Conservation (phyloP, 2,797 vertebrate genomes). For the Microchirus variegatus region DNA sequence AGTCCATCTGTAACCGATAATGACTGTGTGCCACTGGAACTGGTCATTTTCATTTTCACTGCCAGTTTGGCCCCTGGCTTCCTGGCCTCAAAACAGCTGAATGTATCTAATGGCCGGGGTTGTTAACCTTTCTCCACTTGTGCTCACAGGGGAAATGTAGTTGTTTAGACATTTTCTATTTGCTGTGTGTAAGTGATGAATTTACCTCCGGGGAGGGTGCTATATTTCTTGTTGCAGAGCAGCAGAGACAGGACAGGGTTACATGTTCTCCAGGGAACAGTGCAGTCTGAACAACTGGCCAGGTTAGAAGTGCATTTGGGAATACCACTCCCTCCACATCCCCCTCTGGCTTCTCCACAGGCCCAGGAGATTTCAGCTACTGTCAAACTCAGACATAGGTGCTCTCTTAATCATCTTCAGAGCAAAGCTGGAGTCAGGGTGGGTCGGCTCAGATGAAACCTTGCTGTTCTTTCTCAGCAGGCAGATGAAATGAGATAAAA, state of each 20-base stretch:
- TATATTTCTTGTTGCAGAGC: constrained; percentile 66
- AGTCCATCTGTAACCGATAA: constrained; percentile 77
- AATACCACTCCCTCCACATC: constrained; percentile 55
- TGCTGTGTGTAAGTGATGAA: constrained; percentile 77
- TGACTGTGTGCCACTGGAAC: constrained; percentile 76
- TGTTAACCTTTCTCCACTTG: constrained; percentile 74
- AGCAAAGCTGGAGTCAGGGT: constrained; percentile 62
- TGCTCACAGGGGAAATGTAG: constrained; percentile 71
- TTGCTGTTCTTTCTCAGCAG: constrained; percentile 14
- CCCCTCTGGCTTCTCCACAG: constrained; percentile 39
- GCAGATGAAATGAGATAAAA: neutral
- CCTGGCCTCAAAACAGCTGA: constrained; percentile 66
- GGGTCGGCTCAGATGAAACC: constrained; percentile 43
- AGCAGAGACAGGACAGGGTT: constrained; percentile 62
- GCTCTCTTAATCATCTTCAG: constrained; percentile 78
- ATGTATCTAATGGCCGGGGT: constrained; percentile 61
- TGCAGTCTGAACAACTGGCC: constrained; percentile 60
- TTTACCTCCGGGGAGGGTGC: constrained; percentile 64
- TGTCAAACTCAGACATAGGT: constrained; percentile 65
- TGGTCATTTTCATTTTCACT: constrained; percentile 75
- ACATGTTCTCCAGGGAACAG: constrained; percentile 57
- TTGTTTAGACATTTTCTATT: constrained; percentile 79
- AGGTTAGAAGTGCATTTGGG: constrained; percentile 67
- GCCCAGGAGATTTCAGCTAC: constrained; percentile 69
- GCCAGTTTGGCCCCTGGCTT: constrained; percentile 68